Percentiles rank a stretch among this genome's conserved stretches.
Evolutionary conservation across 2,888 invertebrate genomes (phyloP).

Genomic region (Arctia plantaginis): DNA sequence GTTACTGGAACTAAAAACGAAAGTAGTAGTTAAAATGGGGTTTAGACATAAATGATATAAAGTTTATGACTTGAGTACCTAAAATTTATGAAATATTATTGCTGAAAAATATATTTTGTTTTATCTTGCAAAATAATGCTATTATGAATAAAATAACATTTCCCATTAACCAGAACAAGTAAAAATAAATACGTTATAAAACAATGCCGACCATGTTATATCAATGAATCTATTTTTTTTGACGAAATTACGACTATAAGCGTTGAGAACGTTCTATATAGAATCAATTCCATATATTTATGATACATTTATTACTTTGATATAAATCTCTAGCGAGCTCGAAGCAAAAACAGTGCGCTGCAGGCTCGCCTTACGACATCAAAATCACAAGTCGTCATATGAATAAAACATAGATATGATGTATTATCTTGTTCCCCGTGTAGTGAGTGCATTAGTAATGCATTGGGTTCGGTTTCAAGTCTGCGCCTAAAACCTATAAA

Average conservation of each 20-base stretch:
- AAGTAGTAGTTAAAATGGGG: not conserved
- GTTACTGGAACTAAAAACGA: not conserved
- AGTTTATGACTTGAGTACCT: not conserved
- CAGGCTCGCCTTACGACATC: constrained; percentile 70
- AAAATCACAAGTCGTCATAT: constrained; percentile 75
- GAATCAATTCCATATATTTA: constrained; percentile 63
- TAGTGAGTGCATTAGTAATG: constrained; percentile 56
- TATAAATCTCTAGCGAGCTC: constrained; percentile 62
- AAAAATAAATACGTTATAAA: constrained; percentile 26
- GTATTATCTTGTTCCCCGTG: constrained; percentile 70
- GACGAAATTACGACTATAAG: constrained; percentile 47
- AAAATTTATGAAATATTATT: not conserved
- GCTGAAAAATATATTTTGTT: not conserved
- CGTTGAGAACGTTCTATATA: constrained; percentile 48
- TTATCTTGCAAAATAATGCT: constrained; percentile 22
- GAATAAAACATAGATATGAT: constrained; percentile 80
- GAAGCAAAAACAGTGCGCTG: constrained; percentile 65
- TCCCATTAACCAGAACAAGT: constrained; percentile 20
- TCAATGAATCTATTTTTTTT: constrained; percentile 52
- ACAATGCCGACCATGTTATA: constrained; percentile 41
- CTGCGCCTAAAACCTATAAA: constrained; percentile 32
- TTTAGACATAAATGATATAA: not conserved
- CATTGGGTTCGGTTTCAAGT: constrained; percentile 53
- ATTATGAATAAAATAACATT: constrained; percentile 14
- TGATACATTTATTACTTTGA: constrained; percentile 66